Percentiles rank a stretch among this genome's conserved stretches.
Conservation (phyloP, 53 echinoderm and acorn worm species). For the Apostichopus leukothele region DNA sequence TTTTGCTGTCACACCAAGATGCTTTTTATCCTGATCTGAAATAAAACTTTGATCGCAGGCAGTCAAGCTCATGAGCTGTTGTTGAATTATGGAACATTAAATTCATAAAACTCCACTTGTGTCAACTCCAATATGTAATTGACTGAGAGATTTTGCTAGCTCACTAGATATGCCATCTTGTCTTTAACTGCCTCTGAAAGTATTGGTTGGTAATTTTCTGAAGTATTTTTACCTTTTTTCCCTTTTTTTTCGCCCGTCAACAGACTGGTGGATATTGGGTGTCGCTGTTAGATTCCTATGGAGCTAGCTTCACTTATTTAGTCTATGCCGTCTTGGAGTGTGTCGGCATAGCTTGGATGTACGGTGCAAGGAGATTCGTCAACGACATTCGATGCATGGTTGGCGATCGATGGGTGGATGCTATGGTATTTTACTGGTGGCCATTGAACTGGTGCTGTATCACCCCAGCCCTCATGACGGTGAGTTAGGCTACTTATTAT, state of each 20-base stretch:
- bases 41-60: no score
- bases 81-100: no score
- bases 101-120: no score
- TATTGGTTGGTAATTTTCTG: no score
- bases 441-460: slow-evolving; percentile 84
- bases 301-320: slow-evolving; percentile 83
- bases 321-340: slow-evolving; percentile 84
- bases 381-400: slow-evolving; percentile 86
- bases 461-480: slow-evolving; percentile 83
- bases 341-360: slow-evolving; percentile 79
- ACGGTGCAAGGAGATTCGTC: slow-evolving; percentile 74
- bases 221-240: no score
- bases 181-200: no score
- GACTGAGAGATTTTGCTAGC: no score
- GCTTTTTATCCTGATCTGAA: no score
- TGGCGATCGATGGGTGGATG: slow-evolving; percentile 66
- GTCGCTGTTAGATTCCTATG: slow-evolving; percentile 81
- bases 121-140: no score
- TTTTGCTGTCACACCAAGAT: no score
- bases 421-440: slow-evolving; percentile 80
- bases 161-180: no score
- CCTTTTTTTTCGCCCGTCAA: background rate
- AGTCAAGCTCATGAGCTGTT: no score
- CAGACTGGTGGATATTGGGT: slow-evolving; percentile 96
- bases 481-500: slow-evolving; percentile 33